Conservation (phyloP, 2,888 invertebrate species). For the Tuta absoluta region DNA sequence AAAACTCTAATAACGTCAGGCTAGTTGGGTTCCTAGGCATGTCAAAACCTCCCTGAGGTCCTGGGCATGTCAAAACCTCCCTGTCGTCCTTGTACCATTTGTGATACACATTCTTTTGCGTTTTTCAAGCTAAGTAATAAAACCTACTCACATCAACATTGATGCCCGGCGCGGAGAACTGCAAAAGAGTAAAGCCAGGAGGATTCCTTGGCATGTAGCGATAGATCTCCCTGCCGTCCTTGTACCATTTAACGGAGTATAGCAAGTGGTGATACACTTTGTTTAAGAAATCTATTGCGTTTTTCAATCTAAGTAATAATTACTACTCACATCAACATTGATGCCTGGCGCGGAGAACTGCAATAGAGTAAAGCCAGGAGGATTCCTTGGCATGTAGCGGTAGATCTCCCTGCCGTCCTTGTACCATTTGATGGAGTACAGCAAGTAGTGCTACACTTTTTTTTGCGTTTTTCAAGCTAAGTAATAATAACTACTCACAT, state of each 20-base stretch:
- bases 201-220: too few species aligned
- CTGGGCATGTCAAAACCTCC: slow-evolving; percentile 92
- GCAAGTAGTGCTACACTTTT: slow-evolving; percentile 52
- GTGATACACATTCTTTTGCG: too few species aligned
- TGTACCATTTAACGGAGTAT: background rate
- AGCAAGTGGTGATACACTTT: background rate
- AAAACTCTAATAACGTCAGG: slow-evolving; percentile 83
- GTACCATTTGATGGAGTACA: slow-evolving; percentile 96
- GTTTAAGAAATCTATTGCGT: background rate
- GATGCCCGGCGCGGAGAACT: too few species aligned
- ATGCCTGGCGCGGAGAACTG: slow-evolving; percentile 88
- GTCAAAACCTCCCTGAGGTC: slow-evolving; percentile 85
- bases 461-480: too few species aligned
- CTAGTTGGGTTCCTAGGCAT: too few species aligned
- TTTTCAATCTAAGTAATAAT: too few species aligned
- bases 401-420: slow-evolving; percentile 92
- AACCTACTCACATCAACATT: too few species aligned
- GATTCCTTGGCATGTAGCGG: slow-evolving; percentile 89
- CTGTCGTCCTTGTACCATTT: slow-evolving; percentile 84
- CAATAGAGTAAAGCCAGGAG: slow-evolving; percentile 83
- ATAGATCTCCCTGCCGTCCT: too few species aligned
- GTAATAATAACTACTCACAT: slow-evolving; percentile 83
- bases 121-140: too few species aligned
- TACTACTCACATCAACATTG: slow-evolving; percentile 88
- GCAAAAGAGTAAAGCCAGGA: too few species aligned